Conservation (phyloP, 2,113 vertebrate genomes). For the Polypterus senegalus region DNA sequence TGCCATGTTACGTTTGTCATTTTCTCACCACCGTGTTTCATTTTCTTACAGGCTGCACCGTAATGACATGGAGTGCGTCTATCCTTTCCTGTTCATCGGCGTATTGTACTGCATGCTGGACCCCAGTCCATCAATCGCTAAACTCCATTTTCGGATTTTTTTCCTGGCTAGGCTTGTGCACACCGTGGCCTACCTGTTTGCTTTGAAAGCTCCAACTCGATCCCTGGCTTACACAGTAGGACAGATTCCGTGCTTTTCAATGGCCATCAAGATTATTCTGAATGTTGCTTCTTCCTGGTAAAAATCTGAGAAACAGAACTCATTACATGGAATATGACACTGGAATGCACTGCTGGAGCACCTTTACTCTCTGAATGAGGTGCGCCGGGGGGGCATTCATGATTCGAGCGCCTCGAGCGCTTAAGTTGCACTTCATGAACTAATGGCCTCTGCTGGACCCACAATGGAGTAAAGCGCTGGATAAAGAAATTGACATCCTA, state of each 20-base stretch:
- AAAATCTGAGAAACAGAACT: neutral
- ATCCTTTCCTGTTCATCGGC: slow-evolving; percentile 11
- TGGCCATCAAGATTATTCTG: slow-evolving; percentile 10
- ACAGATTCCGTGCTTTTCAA: slow-evolving; percentile 9
- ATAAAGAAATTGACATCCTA: no score
- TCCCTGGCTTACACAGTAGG: slow-evolving; percentile 12
- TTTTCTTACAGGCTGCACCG: slow-evolving; percentile 1
- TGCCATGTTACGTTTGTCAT: neutral
- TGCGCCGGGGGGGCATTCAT: no score
- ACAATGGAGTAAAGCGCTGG: no score
- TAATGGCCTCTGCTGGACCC: no score
- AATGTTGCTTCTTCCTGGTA: slow-evolving; percentile 11
- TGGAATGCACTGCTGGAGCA: neutral
- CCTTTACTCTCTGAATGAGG: no score
- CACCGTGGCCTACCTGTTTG: slow-evolving; percentile 6
- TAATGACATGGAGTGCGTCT: slow-evolving; percentile 14
- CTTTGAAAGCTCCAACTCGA: slow-evolving; percentile 6
- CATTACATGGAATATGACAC: no score
- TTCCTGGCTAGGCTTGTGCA: slow-evolving; percentile 4
- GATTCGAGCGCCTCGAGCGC: no score
- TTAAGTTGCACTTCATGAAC: no score
- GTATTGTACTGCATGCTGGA: slow-evolving; percentile 11
- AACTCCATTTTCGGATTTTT: slow-evolving; percentile 11
- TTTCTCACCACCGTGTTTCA: neutral
- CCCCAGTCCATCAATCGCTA: slow-evolving; percentile 7